Percentiles rank a stretch among this genome's conserved stretches.
phyloP scores from a whole-genome alignment of 2,797 vertebrate genomes.

The Sternotherus odoratus region DNA sequence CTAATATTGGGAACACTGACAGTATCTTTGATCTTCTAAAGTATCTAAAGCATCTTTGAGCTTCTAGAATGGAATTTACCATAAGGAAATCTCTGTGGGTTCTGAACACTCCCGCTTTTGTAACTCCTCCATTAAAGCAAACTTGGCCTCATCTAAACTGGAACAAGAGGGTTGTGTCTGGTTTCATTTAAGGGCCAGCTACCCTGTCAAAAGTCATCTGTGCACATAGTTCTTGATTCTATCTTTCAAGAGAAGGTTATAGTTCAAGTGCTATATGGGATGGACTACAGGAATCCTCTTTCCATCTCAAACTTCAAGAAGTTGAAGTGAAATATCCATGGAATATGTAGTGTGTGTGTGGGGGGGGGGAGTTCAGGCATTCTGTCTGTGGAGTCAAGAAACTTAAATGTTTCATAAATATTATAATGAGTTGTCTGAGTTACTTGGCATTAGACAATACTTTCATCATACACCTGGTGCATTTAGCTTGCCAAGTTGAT shows the following conservation, averaged over 20 bases:
- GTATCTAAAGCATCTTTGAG: neutral
- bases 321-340: neutral
- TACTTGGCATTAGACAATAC: neutral
- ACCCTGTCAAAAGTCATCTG: neutral
- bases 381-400: neutral
- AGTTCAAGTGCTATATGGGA: neutral
- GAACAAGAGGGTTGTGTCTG: too few relatives aligned
- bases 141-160: too few relatives aligned
- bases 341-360: too few relatives aligned
- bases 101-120: too few relatives aligned
- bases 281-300: neutral
- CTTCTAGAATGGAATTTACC: neutral
- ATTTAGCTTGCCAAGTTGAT: neutral
- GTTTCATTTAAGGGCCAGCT: too few relatives aligned
- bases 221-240: neutral
- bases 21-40: neutral
- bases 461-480: neutral
- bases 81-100: neutral
- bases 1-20: neutral
- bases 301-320: neutral
- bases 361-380: too few relatives aligned
- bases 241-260: neutral
- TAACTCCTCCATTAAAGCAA: too few relatives aligned
- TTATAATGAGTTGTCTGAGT: neutral
- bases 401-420: neutral